Evolutionary conservation across 2,113 vertebrate species (phyloP).

Genomic region (Thalassoma bifasciatum): DNA sequence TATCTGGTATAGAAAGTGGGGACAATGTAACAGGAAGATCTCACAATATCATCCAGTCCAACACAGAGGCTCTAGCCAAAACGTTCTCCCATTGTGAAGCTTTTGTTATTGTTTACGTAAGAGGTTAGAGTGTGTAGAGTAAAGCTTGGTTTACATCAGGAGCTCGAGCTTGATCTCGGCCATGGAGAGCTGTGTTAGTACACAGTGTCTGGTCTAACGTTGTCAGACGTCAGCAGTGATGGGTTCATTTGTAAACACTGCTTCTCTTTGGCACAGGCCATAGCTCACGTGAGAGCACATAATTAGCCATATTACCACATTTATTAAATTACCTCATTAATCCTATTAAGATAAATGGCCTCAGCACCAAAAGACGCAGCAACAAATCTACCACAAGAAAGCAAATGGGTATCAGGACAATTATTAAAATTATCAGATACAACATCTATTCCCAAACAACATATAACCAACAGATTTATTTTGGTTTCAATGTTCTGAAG

Average conservation of each 20-base stretch:
- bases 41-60: background rate
- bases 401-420: background rate
- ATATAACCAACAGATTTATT: background rate
- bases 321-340: background rate
- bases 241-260: background rate
- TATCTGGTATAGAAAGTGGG: background rate
- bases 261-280: background rate
- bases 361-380: background rate
- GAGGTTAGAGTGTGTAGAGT: background rate
- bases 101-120: slow-evolving; percentile 31
- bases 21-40: slow-evolving; percentile 12
- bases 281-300: background rate
- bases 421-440: background rate
- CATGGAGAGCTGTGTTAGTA: background rate
- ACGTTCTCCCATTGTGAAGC: slow-evolving; percentile 18
- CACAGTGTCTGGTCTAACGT: background rate
- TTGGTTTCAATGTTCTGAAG: background rate
- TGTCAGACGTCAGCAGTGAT: background rate
- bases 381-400: background rate
- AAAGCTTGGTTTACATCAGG: background rate
- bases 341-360: too few species aligned
- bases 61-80: slow-evolving; percentile 11
- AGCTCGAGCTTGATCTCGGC: background rate
- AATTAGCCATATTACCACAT: background rate
- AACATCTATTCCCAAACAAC: background rate